Evolutionary conservation across 2,113 vertebrate genomes (phyloP).

Genomic region (Cranoglanis bouderius): DNA sequence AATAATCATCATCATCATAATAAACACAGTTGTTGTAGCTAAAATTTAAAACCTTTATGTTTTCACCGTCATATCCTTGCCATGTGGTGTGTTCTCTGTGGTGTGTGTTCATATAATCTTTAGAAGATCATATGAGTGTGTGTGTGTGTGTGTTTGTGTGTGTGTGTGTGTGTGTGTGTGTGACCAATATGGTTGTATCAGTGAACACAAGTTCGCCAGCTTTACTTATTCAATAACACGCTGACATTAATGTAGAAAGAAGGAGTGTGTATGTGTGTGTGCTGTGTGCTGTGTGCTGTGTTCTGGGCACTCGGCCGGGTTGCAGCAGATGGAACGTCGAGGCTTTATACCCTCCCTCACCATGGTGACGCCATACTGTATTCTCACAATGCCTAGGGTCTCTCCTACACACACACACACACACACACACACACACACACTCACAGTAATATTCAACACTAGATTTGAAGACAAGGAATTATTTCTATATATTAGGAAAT

Average conservation of each 20-base stretch:
- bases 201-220: constrained; percentile 15
- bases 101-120: no score
- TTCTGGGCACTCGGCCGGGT: constrained; percentile 49
- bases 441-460: background rate
- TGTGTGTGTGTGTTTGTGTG: background rate
- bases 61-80: background rate
- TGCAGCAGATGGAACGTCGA: constrained; percentile 48
- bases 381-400: constrained; percentile 40
- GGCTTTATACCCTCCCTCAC: constrained; percentile 50
- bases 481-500: background rate
- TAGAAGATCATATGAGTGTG: background rate
- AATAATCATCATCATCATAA: no score
- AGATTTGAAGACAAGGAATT: background rate
- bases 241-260: constrained; percentile 16
- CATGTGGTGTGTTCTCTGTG: background rate
- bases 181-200: background rate
- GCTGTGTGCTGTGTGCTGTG: constrained; percentile 20
- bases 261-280: constrained; percentile 15
- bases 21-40: no score
- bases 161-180: background rate
- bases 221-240: constrained; percentile 7
- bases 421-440: background rate
- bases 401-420: constrained; percentile 12
- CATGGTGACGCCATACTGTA: constrained; percentile 49
- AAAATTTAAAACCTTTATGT: background rate